phyloP scores from a whole-genome alignment of 2,888 invertebrate species.

The Amiota communis region DNA sequence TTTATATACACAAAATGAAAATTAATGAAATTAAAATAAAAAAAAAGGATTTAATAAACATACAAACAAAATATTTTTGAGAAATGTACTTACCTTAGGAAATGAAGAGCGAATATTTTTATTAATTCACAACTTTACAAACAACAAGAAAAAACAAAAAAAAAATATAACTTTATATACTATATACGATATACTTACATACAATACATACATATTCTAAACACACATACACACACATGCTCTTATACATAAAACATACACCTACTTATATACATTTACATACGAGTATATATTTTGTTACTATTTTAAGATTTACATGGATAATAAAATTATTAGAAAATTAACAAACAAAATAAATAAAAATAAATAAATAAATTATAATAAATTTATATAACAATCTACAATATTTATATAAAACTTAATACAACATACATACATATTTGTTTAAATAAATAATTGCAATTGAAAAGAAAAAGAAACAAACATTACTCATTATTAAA shows the following conservation, averaged over 20 bases:
- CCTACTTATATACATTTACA: conserved; percentile 29
- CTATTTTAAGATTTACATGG: conserved; percentile 34
- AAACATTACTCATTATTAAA: conserved; percentile 20
- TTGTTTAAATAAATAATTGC: background rate
- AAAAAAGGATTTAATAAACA: background rate
- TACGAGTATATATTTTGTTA: conserved; percentile 49
- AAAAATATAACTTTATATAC: conserved; percentile 22
- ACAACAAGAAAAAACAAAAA: background rate
- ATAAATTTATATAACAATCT: conserved; percentile 23
- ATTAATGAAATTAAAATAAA: no score
- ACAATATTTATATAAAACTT: conserved; percentile 7
- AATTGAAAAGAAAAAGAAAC: conserved; percentile 38
- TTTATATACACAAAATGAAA: conserved; percentile 46
- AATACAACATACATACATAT: no score
- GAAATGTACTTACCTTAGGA: conserved; percentile 25
- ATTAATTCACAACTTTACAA: conserved; percentile 47
- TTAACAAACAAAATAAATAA: conserved; percentile 35
- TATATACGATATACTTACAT: conserved; percentile 43
- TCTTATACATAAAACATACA: conserved; percentile 22
- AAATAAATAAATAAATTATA: conserved; percentile 50
- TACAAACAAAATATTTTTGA: conserved; percentile 16
- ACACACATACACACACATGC: conserved; percentile 9
- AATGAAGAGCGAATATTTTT: conserved; percentile 10
- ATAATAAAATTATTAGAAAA: conserved; percentile 23
- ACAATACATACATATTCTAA: background rate